Base-by-base conservation (phyloP, 2,888 invertebrate genomes). In the Caenorhabditis sp. region DNA sequence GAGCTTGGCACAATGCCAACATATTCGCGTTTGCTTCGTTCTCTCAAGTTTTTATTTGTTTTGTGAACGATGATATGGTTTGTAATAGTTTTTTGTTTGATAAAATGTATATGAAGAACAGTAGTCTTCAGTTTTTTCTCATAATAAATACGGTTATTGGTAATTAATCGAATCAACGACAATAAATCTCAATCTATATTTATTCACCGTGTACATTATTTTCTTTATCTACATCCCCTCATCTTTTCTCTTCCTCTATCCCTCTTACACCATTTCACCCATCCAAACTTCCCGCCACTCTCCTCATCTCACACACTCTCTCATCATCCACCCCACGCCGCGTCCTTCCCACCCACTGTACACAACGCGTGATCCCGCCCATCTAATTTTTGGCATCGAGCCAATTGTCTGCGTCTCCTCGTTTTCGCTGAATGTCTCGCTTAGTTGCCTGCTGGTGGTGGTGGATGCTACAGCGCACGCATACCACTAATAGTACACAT, bases 281-380 rank as follows among this genome's bases (percentile, higher is more conserved):
- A 43, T 43, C 14, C 6, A 12, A 43, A 43, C 43, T 14, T 43
- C 43, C 17, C 43, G 14, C 43, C 17, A 43, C 43, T 43, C 43
- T 43, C 43, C 17, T 17, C 17, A 17, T 10, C 2, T 17, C 43
- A 6, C 5, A 43, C 14, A 43, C 43, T 43, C 43, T 43, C 14
- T 43, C 5, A 17, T 17, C 43, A n/a, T 14, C 17, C 17, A 17
- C 43, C 8, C 43, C 43, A 14, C 43, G 43, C 8, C 43, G 43
- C 43, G 43, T 43, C 43, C 43, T 43, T 43, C 43, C 43, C 43
- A 43, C 43, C 43, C 43, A 43, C 43, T 43, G 43, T 43, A 43
- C 43, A 43, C 43, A 43, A 6, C 43, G 17, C 10, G 6, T 43
- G 43, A 43, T 17, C 43, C 43, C 43, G 43, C 43, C 43, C 43